Evolutionary conservation across 1,140 invertebrate species (phyloP), one percentile per base, ranked within the genome.

Genomic region (Tenebrio molitor): DNA sequence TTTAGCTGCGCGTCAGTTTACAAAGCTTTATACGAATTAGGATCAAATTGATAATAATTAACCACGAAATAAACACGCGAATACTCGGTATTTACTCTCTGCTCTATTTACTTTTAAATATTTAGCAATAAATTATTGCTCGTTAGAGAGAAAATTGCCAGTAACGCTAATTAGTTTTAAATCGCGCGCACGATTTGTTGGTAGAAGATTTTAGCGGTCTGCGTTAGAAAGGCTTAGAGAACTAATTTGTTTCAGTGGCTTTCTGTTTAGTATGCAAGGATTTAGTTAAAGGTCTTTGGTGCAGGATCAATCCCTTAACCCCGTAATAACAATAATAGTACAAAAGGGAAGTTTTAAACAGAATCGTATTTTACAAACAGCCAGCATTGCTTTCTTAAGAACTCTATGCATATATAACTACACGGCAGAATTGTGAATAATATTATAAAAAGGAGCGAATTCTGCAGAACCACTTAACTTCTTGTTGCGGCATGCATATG

Each of bases 381-480:
- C 23, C 50, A 4, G 50, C 23, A 58, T 15, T 29, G 50, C 23
- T 21, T 58, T 33, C 50, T 58, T 58, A 58, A 58, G 50, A 58
- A 58, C 50, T 58, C 50, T 58, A 58, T 58, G 50, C 50, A 58
- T 58, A 58, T 58, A 23, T 58, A 58, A 58, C 50, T 25, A 58
- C 50, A 58, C 3, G 15, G 50, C 7, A 58, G 23, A 12, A 58
- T 29, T 58, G n/a, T 29, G 50, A 50, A 58, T 58, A 29, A 58
- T 58, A 58, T 58, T 58, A 15, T 58, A 58, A 58, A 58, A 58
- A 58, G 42, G 50, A 29, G 50, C 50, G 50, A 58, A 21, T 58
- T 58, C n/a, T 58, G 50, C 50, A 58, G 50, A 58, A 58, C 50
- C 50, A 58, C 50, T 58, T 58, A 58, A 58, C 50, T 58, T 58